A percentile compares a stretch with the other conserved stretches of the same genome.
phyloP scores from a whole-genome alignment of 2,888 invertebrate genomes.

The Epirrita christyi region DNA sequence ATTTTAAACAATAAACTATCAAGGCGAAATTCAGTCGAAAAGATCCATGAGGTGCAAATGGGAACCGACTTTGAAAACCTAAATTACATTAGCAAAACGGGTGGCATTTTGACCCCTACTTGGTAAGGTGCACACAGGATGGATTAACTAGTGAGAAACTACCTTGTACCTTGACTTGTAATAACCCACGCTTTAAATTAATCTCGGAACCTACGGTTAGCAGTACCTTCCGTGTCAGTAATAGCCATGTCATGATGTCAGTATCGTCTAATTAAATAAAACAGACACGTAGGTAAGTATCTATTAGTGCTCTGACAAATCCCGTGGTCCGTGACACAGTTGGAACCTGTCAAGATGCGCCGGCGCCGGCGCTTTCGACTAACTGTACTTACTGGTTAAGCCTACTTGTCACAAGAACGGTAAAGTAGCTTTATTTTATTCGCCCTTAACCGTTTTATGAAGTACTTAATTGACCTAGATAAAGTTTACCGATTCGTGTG shows the following conservation, averaged over 20 bases:
- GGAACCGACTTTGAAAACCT: too few species aligned
- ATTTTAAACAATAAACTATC: too few species aligned
- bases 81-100: too few species aligned
- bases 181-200: too few species aligned
- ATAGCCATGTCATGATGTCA: too few species aligned
- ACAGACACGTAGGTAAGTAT: not conserved
- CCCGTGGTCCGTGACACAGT: constrained; percentile 40
- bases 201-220: too few species aligned
- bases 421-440: constrained; percentile 51
- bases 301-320: constrained; percentile 20
- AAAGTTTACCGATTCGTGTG: constrained; percentile 2
- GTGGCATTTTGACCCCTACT: too few species aligned
- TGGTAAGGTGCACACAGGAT: too few species aligned
- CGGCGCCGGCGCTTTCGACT: constrained; percentile 53
- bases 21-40: too few species aligned
- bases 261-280: not conserved
- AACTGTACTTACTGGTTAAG: constrained; percentile 51
- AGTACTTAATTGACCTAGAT: constrained; percentile 34
- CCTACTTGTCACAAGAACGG: constrained; percentile 48
- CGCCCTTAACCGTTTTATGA: constrained; percentile 48
- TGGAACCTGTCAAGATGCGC: constrained; percentile 51
- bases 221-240: not conserved
- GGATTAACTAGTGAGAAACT: too few species aligned
- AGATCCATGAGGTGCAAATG: too few species aligned
- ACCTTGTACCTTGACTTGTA: too few species aligned